Conservation (phyloP, 2,113 vertebrate species). For the Acanthisitta chloris region DNA sequence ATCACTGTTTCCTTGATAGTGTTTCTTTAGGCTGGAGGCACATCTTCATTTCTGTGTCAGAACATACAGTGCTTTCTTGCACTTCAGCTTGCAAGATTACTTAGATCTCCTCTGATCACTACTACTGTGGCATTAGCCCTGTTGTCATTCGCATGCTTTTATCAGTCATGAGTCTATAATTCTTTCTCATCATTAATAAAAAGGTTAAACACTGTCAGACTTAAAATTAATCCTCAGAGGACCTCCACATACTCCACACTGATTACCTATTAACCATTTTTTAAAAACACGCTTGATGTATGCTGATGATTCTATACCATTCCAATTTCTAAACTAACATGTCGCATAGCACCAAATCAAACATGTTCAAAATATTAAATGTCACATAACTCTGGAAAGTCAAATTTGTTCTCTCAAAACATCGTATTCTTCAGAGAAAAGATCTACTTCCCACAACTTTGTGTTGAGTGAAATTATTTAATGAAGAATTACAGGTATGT, state of each 20-base stretch:
- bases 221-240: neutral
- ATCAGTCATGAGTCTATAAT: neutral
- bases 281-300: neutral
- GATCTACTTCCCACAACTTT: neutral
- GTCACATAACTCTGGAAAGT: neutral
- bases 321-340: neutral
- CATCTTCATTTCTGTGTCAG: neutral
- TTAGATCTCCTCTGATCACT: neutral
- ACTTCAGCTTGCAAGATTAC: neutral
- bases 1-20: neutral
- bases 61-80: neutral
- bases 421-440: neutral
- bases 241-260: neutral
- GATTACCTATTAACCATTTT: neutral
- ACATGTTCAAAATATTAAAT: neutral
- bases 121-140: neutral
- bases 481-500: neutral
- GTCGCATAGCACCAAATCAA: neutral
- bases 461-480: neutral
- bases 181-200: neutral
- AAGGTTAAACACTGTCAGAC: slow-evolving; percentile 21
- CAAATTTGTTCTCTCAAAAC: neutral
- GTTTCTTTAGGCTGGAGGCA: neutral
- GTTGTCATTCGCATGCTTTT: neutral
- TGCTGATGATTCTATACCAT: neutral